Evolutionary conservation across 2,888 invertebrate genomes (phyloP).

Genomic region (Melangyna quadrimaculata): DNA sequence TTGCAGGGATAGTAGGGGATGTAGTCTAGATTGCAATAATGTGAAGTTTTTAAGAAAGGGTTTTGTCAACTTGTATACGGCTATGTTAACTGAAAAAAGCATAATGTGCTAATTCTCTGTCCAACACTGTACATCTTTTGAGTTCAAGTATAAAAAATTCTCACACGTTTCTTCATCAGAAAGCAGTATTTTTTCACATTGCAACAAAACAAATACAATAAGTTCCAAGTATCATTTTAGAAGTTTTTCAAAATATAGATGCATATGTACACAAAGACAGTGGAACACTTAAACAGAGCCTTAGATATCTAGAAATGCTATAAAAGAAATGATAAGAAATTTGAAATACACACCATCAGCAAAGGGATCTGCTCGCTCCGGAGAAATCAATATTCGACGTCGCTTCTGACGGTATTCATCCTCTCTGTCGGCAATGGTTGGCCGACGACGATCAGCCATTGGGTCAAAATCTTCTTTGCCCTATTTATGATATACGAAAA

Average conservation of each 20-base stretch:
- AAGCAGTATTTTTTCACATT: too few species aligned
- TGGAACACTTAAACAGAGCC: slow-evolving; percentile 52
- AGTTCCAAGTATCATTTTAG: slow-evolving; percentile 48
- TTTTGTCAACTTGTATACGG: too few species aligned
- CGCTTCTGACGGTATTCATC: slow-evolving; percentile 97
- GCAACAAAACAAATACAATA: background rate
- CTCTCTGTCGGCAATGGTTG: slow-evolving; percentile 97
- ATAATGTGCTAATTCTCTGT: too few species aligned
- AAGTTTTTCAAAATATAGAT: slow-evolving; percentile 35
- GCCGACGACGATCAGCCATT: slow-evolving; percentile 94
- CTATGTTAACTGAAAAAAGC: too few species aligned
- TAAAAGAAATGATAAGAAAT: background rate
- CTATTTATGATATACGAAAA: slow-evolving; percentile 79
- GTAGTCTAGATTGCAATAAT: too few species aligned
- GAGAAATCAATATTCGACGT: slow-evolving; percentile 95
- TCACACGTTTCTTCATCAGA: background rate
- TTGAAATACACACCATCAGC: slow-evolving; percentile 91
- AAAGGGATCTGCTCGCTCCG: slow-evolving; percentile 98
- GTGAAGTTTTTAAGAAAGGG: too few species aligned
- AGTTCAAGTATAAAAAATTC: too few species aligned
- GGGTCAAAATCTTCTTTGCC: slow-evolving; percentile 97
- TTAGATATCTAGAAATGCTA: slow-evolving; percentile 24
- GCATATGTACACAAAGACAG: slow-evolving; percentile 15
- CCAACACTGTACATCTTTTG: too few species aligned
- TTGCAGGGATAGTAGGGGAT: too few species aligned